These are phyloP conservation scores for Corticium candelabrum DNA, from an alignment of 37 sponge, comb jelly and placozoan species.

Conservation along the genomic window DNA sequence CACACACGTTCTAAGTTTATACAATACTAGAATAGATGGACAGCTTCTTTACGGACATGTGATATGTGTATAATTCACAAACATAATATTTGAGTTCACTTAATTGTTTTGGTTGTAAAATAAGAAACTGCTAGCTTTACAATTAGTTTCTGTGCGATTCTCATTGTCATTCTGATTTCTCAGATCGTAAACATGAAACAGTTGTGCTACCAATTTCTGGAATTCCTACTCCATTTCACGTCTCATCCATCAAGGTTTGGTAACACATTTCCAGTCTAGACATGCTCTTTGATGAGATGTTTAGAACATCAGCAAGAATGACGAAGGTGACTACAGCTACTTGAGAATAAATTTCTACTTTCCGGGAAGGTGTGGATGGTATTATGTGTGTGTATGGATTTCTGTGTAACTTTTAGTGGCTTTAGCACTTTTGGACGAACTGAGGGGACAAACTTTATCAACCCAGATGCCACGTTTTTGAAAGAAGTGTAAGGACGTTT, in stretches of 20 bases:
- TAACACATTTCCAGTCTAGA: neutral
- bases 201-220: constrained; percentile 84
- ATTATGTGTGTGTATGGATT: neutral
- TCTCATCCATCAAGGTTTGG: constrained; percentile 82
- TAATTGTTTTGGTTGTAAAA: too few species aligned
- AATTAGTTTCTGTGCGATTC: too few species aligned
- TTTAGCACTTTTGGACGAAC: constrained; percentile 54
- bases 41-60: too few species aligned
- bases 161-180: too few species aligned
- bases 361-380: constrained; percentile 57
- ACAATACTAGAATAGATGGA: too few species aligned
- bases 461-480: constrained; percentile 83
- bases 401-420: neutral
- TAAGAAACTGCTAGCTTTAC: too few species aligned
- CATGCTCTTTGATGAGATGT: neutral
- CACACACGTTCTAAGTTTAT: too few species aligned
- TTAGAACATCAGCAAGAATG: constrained; percentile 93
- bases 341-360: constrained; percentile 86
- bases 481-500: constrained; percentile 73
- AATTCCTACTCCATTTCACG: constrained; percentile 79
- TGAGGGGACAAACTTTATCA: constrained; percentile 66
- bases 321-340: constrained; percentile 90
- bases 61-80: too few species aligned
- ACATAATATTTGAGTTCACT: too few species aligned
- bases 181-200: constrained; percentile 80